These are phyloP conservation scores for Betta splendens DNA, from an alignment of 2,797 vertebrate genomes.

Conservation along the genomic window DNA sequence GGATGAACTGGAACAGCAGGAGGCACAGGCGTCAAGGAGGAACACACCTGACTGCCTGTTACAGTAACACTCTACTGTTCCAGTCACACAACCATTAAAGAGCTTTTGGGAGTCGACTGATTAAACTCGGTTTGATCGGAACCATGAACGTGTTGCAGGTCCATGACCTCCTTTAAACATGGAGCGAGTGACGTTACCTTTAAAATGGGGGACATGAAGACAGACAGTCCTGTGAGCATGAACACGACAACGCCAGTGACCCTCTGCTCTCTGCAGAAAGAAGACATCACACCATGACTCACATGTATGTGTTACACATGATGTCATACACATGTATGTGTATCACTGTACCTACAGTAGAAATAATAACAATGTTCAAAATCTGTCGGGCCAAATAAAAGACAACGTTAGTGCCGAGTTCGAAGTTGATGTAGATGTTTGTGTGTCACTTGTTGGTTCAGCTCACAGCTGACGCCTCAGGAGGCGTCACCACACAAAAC, in stretches of 20 bases:
- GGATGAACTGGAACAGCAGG: conserved; percentile 87
- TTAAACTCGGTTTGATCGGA: no score
- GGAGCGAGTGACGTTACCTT: conserved; percentile 82
- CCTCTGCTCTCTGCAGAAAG: conserved; percentile 90
- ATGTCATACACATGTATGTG: no score
- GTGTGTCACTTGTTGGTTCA: conserved; percentile 69
- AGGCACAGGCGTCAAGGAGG: no score
- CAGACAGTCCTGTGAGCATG: conserved; percentile 93
- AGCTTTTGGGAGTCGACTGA: no score
- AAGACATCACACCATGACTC: neutral
- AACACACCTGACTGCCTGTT: no score
- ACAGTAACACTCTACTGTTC: no score
- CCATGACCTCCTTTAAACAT: no score
- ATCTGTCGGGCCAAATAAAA: neutral
- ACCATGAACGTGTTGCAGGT: no score
- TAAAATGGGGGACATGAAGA: conserved; percentile 98
- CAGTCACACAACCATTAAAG: no score
- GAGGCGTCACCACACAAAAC: conserved; percentile 29
- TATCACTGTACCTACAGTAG: neutral
- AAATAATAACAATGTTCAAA: neutral
- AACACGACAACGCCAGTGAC: conserved; percentile 92
- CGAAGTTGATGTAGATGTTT: conserved; percentile 9
- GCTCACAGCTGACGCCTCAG: conserved; percentile 78
- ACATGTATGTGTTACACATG: no score
- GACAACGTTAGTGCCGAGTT: conserved; percentile 14